These are phyloP conservation scores for Cerceris rybyensis DNA, from an alignment of 2,888 invertebrate genomes.

Conservation along the genomic window DNA sequence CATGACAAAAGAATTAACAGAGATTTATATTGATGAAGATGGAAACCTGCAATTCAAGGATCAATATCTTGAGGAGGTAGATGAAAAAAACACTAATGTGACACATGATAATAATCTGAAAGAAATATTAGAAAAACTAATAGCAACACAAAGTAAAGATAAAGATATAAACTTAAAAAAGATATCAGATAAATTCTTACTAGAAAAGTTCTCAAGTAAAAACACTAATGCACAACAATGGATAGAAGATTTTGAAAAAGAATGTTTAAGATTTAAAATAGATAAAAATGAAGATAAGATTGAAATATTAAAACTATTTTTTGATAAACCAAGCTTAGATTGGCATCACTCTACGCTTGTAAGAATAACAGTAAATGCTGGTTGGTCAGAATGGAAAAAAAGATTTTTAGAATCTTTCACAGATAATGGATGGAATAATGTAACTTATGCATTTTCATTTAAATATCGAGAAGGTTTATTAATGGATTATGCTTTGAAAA, in stretches of 20 bases:
- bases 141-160: slow-evolving; percentile 18
- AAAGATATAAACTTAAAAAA: slow-evolving; percentile 24
- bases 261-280: slow-evolving; percentile 25
- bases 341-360: slow-evolving; percentile 24
- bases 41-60: slow-evolving; percentile 27
- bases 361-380: slow-evolving; percentile 48
- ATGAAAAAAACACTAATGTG: slow-evolving; percentile 1
- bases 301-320: slow-evolving; percentile 28
- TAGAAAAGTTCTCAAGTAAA: slow-evolving; percentile 30
- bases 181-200: slow-evolving; percentile 25
- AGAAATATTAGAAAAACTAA: slow-evolving; percentile 23
- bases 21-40: slow-evolving; percentile 23
- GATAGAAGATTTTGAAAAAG: slow-evolving; percentile 29
- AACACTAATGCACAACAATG: slow-evolving; percentile 26
- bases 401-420: slow-evolving; percentile 17
- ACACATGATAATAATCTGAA: slow-evolving; percentile 21
- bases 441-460: slow-evolving; percentile 5
- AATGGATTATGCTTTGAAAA: too few relatives aligned
- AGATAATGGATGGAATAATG: slow-evolving; percentile 15
- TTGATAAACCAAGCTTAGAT: slow-evolving; percentile 27
- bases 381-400: slow-evolving; percentile 15
- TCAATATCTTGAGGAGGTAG: slow-evolving; percentile 19
- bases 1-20: slow-evolving; percentile 8
- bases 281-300: slow-evolving; percentile 19
- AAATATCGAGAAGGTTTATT: slow-evolving; percentile 29